Evolutionary conservation across 2,113 vertebrate genomes (phyloP).

Genomic region (Syngnathus scovelli): DNA sequence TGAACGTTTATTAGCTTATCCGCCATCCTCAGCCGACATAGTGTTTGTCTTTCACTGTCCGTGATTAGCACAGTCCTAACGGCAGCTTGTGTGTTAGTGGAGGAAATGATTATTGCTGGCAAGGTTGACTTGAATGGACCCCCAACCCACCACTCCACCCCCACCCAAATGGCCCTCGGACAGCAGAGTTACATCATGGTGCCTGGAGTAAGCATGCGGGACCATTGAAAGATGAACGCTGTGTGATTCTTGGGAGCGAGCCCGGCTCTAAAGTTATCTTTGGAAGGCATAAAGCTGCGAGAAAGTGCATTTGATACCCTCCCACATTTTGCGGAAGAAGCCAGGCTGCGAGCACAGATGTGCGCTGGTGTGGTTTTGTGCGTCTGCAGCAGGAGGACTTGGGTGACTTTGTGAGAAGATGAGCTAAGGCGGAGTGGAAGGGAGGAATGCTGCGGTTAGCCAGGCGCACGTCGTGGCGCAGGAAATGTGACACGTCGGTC

Average conservation of each 20-base stretch:
- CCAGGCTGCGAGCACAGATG: constrained; percentile 2
- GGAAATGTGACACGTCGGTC: constrained; percentile 55
- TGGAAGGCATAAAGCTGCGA: constrained; percentile 36
- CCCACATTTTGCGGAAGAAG: constrained; percentile 32
- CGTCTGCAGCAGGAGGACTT: constrained; percentile 23
- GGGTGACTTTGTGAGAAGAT: constrained; percentile 52
- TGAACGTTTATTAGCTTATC: constrained; percentile 17
- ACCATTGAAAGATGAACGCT: constrained; percentile 39
- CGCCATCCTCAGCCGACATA: constrained; percentile 15
- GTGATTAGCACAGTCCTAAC: constrained; percentile 54
- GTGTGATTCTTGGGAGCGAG: constrained; percentile 51
- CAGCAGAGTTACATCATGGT: constrained; percentile 52
- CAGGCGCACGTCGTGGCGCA: constrained; percentile 43
- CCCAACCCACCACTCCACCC: constrained; percentile 4
- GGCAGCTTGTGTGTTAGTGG: constrained; percentile 58
- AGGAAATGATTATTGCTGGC: constrained; percentile 61
- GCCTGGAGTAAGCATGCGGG: constrained; percentile 33
- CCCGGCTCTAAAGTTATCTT: constrained; percentile 47
- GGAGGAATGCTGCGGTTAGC: constrained; percentile 62
- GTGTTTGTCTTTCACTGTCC: constrained; percentile 22
- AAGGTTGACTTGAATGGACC: constrained; percentile 49
- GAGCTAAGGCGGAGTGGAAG: constrained; percentile 49
- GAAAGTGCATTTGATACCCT: constrained; percentile 38
- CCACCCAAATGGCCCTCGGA: constrained; percentile 25
- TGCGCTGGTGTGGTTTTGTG: constrained; percentile 17